A percentile compares a stretch with the other conserved stretches of the same genome.
phyloP scores from a whole-genome alignment of 2,888 invertebrate species.

The Monoplex corrugatus region DNA sequence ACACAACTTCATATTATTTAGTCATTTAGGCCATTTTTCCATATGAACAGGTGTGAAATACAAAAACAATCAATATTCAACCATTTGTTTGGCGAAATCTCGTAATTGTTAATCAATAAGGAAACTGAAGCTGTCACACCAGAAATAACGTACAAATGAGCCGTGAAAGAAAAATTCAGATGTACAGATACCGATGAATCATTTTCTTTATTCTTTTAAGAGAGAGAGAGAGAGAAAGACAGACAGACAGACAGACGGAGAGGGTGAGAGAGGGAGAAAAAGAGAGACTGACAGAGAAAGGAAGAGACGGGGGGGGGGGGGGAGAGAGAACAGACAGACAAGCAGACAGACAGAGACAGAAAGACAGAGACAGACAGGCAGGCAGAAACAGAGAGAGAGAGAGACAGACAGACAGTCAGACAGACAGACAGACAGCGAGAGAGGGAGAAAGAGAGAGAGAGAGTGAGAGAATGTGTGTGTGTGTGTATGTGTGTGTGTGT shows the following conservation, averaged over 20 bases:
- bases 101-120: no score
- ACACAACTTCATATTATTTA: no score
- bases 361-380: not conserved
- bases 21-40: no score
- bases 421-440: not conserved
- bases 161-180: no score
- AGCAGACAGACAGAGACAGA: slow-evolving; percentile 11
- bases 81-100: no score
- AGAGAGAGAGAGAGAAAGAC: not conserved
- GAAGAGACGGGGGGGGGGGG: not conserved
- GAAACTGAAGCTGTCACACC: no score
- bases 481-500: no score
- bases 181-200: no score
- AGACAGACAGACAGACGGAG: not conserved
- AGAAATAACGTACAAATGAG: no score
- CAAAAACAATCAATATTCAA: no score
- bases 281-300: not conserved
- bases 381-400: not conserved
- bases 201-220: no score
- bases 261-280: not conserved
- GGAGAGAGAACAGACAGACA: not conserved
- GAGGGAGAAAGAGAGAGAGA: not conserved
- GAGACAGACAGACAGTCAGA: no score
- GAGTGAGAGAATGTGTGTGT: not conserved
- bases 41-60: not conserved